phyloP scores from a whole-genome alignment of 2,888 invertebrate species.

The Dynastes hyllus region DNA sequence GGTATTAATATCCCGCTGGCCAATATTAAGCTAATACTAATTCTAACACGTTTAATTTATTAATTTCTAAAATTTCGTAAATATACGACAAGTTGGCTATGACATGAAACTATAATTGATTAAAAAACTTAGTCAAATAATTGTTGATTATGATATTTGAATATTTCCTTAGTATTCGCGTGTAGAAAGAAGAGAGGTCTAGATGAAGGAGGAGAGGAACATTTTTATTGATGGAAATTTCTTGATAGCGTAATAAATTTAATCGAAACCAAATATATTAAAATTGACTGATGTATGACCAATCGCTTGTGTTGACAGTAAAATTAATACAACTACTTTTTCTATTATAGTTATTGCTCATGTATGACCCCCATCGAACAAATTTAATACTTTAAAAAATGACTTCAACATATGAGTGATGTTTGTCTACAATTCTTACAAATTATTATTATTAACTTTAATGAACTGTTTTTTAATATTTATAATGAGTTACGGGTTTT shows the following conservation, averaged over 20 bases:
- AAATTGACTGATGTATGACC: constrained; percentile 39
- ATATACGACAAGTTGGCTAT: too few species aligned
- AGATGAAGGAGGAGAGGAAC: background rate
- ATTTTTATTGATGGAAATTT: constrained; percentile 39
- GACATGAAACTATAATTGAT: too few species aligned
- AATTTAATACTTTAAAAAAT: constrained; percentile 36
- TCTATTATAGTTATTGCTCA: constrained; percentile 39
- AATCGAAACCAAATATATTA: constrained; percentile 37
- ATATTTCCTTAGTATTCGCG: too few species aligned
- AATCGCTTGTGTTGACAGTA: constrained; percentile 46
- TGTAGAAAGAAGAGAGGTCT: too few species aligned
- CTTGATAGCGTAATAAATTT: constrained; percentile 42
- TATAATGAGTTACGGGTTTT: constrained; percentile 7
- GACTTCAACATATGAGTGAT: constrained; percentile 30
- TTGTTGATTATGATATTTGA: too few species aligned
- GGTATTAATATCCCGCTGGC: too few species aligned
- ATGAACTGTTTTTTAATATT: constrained; percentile 40
- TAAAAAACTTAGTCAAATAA: too few species aligned
- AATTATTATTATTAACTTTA: constrained; percentile 31
- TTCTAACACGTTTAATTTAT: too few species aligned
- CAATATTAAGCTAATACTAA: too few species aligned
- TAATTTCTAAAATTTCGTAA: too few species aligned
- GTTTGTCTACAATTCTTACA: constrained; percentile 35
- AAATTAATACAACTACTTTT: constrained; percentile 44
- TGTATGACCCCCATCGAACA: constrained; percentile 31